These are phyloP conservation scores for Cenopis cana DNA, from an alignment of 2,888 invertebrate genomes.

Conservation along the genomic window DNA sequence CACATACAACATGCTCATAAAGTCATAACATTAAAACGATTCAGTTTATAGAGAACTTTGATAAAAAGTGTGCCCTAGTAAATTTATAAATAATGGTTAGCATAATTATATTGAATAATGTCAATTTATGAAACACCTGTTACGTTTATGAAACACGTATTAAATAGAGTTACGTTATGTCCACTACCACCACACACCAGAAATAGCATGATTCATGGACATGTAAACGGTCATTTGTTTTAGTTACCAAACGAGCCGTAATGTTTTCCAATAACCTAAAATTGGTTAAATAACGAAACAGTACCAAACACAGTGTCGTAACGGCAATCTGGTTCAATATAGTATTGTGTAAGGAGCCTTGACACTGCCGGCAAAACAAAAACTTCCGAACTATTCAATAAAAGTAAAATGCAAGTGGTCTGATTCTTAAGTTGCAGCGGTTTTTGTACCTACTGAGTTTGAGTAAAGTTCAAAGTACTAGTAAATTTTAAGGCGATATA, in stretches of 20 bases:
- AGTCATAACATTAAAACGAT: too few species aligned
- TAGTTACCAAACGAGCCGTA: constrained; percentile 19
- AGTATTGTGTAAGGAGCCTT: constrained; percentile 38
- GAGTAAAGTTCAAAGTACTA: too few species aligned
- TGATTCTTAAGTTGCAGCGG: constrained; percentile 7
- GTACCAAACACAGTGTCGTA: constrained; percentile 33
- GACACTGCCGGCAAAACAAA: constrained; percentile 36
- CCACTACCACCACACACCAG: neutral
- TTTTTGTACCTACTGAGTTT: neutral
- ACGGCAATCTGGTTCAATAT: constrained; percentile 35
- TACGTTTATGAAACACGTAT: neutral
- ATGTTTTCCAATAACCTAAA: constrained; percentile 34
- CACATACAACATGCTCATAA: too few species aligned
- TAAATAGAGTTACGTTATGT: neutral
- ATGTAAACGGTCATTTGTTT: constrained; percentile 29
- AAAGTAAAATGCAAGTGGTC: constrained; percentile 31
- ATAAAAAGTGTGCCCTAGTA: too few species aligned
- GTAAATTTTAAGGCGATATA: too few species aligned
- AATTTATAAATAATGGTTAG: too few species aligned
- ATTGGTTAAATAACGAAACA: constrained; percentile 44
- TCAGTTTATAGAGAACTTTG: too few species aligned
- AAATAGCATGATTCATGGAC: neutral
- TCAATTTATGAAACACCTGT: neutral
- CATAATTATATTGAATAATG: too few species aligned
- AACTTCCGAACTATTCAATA: constrained; percentile 24